Evolutionary conservation across 2,113 vertebrate genomes (phyloP).

Genomic region (Ursus arctos): DNA sequence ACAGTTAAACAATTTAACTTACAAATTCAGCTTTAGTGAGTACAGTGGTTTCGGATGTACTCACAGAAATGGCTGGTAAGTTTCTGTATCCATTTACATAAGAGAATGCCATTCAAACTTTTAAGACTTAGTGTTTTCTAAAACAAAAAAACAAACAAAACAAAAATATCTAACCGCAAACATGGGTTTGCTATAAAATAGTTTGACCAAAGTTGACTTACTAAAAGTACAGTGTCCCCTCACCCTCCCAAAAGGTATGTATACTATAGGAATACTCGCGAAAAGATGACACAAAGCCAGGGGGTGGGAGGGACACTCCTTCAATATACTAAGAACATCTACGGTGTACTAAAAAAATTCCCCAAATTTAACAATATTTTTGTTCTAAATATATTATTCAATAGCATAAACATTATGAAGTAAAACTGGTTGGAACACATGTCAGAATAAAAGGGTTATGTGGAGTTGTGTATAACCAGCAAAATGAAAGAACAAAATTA

Average conservation of each 20-base stretch:
- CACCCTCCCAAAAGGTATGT: not conserved
- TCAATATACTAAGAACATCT: not conserved
- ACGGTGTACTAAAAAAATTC: not conserved
- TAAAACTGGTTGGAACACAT: not conserved
- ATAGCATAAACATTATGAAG: not conserved
- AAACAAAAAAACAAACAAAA: too few relatives aligned
- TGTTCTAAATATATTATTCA: slow-evolving; percentile 31
- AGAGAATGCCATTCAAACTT: slow-evolving; percentile 21
- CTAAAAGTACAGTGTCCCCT: not conserved
- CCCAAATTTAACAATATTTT: not conserved
- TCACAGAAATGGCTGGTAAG: not conserved
- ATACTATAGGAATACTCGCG: not conserved
- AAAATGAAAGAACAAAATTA: not conserved
- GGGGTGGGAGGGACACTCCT: not conserved
- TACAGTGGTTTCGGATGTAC: not conserved
- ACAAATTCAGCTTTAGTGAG: not conserved
- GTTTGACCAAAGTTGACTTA: not conserved
- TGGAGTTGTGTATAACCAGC: not conserved
- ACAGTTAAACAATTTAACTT: not conserved
- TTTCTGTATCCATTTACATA: not conserved
- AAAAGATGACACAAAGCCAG: not conserved
- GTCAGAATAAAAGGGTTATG: not conserved
- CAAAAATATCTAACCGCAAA: not conserved
- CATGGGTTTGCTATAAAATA: not conserved
- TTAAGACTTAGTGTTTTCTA: not conserved